A percentile compares a stretch with the other conserved stretches of the same genome.
Conservation (phyloP, 1,140 invertebrate genomes). For the Lepidurus packardi region DNA sequence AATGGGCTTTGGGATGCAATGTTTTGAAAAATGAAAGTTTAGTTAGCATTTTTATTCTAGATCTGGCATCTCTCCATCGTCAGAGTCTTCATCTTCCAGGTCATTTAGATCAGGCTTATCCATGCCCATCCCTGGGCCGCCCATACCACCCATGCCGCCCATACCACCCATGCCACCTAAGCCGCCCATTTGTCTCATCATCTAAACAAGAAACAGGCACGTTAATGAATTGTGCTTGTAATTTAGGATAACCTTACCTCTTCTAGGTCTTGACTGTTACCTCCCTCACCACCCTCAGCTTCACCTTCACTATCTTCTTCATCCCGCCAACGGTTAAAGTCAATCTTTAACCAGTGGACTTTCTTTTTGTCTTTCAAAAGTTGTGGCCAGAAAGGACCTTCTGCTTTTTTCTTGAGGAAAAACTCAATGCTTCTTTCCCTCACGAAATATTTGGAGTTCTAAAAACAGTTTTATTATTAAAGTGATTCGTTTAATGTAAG, state of each 20-base stretch:
- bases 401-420: conserved; percentile 64
- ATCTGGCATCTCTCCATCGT: conserved; percentile 55
- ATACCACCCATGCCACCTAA: conserved; percentile 40
- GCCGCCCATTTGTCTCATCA: conserved; percentile 55
- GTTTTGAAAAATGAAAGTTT: neutral
- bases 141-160: neutral
- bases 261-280: conserved; percentile 49
- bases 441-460: conserved; percentile 53
- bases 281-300: conserved; percentile 39
- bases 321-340: conserved; percentile 96
- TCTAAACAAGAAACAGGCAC: conserved; percentile 42
- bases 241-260: conserved; percentile 48
- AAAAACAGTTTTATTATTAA: conserved; percentile 35
- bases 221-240: conserved; percentile 23
- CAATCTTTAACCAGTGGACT: conserved; percentile 92
- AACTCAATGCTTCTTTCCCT: conserved; percentile 70
- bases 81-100: conserved; percentile 49
- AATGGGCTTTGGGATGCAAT: conserved; percentile 1
- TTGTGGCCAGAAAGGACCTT: conserved; percentile 76
- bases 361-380: conserved; percentile 82
- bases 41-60: conserved; percentile 45
- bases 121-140: conserved; percentile 23
- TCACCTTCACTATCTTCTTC: conserved; percentile 77
- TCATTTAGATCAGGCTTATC: conserved; percentile 50
- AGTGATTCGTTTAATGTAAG: neutral